Percentiles rank a stretch among this genome's conserved stretches.
phyloP scores from a whole-genome alignment of 2,113 vertebrate genomes.

The Chlorocebus sabaeus region DNA sequence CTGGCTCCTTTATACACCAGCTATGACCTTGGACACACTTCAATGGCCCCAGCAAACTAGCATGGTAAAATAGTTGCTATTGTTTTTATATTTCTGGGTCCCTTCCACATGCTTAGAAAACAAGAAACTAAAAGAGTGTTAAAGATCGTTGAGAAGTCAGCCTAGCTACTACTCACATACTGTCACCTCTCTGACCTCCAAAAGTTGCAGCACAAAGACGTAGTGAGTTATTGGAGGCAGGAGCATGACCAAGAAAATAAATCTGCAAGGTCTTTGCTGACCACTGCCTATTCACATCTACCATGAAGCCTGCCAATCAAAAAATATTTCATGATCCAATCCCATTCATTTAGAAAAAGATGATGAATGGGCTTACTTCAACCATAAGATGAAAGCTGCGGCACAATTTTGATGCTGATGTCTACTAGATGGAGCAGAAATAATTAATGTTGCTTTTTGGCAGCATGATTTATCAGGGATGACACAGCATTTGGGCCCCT shows the following conservation, averaged over 20 bases:
- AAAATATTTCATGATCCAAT: constrained; percentile 61
- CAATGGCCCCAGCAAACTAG: background rate
- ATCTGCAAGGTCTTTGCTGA: constrained; percentile 66
- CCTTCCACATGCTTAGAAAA: background rate
- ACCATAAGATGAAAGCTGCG: constrained; percentile 59
- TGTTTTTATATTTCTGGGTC: background rate
- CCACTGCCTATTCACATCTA: constrained; percentile 30
- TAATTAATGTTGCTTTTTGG: constrained; percentile 61
- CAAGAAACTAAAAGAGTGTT: background rate
- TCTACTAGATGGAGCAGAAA: constrained; percentile 67
- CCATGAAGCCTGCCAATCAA: constrained; percentile 68
- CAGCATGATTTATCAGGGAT: constrained; percentile 45
- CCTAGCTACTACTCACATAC: background rate
- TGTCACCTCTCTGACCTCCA: constrained; percentile 58
- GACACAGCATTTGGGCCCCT: background rate
- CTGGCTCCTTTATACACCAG: background rate
- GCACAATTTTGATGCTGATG: constrained; percentile 54
- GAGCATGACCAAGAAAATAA: constrained; percentile 67
- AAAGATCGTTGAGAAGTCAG: background rate
- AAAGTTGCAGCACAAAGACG: constrained; percentile 43
- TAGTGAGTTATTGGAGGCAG: constrained; percentile 35
- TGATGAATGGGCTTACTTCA: constrained; percentile 62
- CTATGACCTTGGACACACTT: background rate
- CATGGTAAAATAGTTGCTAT: background rate
- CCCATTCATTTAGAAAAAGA: constrained; percentile 53